A percentile compares a stretch with the other conserved stretches of the same genome.
These are phyloP conservation scores for Spodoptera frugiperda DNA, from an alignment of 1,140 invertebrate species.

Conservation along the genomic window DNA sequence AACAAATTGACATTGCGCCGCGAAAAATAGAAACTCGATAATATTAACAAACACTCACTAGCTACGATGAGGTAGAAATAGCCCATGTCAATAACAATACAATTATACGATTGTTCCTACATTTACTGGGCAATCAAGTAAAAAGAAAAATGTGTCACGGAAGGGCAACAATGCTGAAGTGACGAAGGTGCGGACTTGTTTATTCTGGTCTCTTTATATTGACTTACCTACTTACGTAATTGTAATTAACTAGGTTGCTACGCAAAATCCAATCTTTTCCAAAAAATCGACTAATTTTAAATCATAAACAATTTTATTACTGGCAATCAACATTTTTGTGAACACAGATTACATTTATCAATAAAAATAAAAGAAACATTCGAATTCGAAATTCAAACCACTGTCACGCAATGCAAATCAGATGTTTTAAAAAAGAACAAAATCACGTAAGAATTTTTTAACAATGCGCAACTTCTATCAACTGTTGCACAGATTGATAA, in stretches of 20 bases:
- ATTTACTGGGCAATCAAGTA: slow-evolving; percentile 18
- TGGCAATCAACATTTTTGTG: neutral
- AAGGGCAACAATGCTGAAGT: slow-evolving; percentile 12
- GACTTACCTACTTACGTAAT: slow-evolving; percentile 10
- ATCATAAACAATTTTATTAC: too few species aligned
- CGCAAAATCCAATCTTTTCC: too few species aligned
- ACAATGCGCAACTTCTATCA: neutral
- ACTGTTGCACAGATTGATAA: slow-evolving; percentile 25
- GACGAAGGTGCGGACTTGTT: slow-evolving; percentile 13
- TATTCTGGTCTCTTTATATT: slow-evolving; percentile 29
- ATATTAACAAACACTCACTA: neutral
- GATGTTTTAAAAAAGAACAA: neutral
- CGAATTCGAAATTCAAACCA: slow-evolving; percentile 10
- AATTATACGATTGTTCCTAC: slow-evolving; percentile 10
- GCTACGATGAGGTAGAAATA: neutral
- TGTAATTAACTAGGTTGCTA: neutral
- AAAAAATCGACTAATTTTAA: neutral
- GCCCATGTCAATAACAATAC: slow-evolving; percentile 1
- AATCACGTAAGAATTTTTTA: slow-evolving; percentile 3
- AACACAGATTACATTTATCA: neutral
- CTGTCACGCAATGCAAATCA: slow-evolving; percentile 4
- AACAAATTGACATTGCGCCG: neutral
- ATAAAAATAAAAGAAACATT: too few species aligned
- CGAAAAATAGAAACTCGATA: neutral
- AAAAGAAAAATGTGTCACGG: slow-evolving; percentile 26